Percentiles rank a stretch among this genome's conserved stretches.
phyloP scores from a whole-genome alignment of 2,888 invertebrate genomes.

The Eristalinus aeneus region DNA sequence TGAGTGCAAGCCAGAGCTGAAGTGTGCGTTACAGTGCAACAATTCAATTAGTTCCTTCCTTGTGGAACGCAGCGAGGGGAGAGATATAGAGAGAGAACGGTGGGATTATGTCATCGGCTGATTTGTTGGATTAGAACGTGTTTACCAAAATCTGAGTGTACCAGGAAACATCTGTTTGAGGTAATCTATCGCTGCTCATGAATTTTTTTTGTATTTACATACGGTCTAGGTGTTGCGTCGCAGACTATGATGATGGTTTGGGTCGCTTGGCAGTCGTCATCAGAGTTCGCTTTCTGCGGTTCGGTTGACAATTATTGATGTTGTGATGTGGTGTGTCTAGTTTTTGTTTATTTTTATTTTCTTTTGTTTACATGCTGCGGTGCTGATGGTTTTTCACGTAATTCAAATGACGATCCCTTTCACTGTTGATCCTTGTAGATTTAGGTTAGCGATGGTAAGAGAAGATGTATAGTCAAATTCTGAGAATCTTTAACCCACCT shows the following conservation, averaged over 20 bases:
- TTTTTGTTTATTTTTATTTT: background rate
- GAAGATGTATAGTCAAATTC: too few relatives aligned
- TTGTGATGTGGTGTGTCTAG: background rate
- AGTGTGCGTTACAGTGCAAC: background rate
- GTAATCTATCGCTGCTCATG: slow-evolving; percentile 26
- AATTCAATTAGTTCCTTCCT: background rate
- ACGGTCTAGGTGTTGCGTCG: background rate
- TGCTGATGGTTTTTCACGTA: too few relatives aligned
- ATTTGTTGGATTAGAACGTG: slow-evolving; percentile 63
- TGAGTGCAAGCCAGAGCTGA: background rate
- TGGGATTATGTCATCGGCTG: slow-evolving; percentile 42
- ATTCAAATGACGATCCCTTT: too few relatives aligned
- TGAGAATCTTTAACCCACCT: too few relatives aligned
- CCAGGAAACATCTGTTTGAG: slow-evolving; percentile 46
- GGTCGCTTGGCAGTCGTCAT: background rate
- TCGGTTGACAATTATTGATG: background rate
- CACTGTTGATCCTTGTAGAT: too few relatives aligned
- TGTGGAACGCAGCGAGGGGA: background rate
- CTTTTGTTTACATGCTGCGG: too few relatives aligned
- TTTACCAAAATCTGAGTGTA: slow-evolving; percentile 34
- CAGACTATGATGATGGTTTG: slow-evolving; percentile 52
- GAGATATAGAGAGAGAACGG: too few relatives aligned
- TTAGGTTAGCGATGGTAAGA: too few relatives aligned
- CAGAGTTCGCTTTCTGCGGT: background rate
- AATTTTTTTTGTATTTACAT: slow-evolving; percentile 5